These are phyloP conservation scores for Masnerella sp. DNA, from an alignment of 2,888 invertebrate genomes.

Conservation along the genomic window DNA sequence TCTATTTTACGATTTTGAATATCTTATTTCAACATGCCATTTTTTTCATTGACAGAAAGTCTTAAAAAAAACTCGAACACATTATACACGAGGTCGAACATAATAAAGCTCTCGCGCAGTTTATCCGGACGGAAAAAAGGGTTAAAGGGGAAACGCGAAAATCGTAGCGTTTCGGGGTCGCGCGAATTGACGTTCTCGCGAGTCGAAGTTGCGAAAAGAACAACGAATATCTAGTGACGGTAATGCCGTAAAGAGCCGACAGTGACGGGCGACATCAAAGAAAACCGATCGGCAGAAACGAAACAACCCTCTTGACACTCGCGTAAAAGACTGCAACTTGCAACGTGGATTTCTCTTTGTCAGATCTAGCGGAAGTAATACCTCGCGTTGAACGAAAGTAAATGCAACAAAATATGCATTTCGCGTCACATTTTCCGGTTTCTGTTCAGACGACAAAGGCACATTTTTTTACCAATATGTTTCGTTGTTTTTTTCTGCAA, in stretches of 20 bases:
- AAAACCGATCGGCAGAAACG: conserved; percentile 53
- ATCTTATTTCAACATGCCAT: no score
- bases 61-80: no score
- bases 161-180: conserved; percentile 26
- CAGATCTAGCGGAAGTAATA: conserved; percentile 52
- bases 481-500: no score
- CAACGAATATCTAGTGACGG: conserved; percentile 49
- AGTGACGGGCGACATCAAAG: conserved; percentile 54
- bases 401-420: conserved; percentile 40
- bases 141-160: no score
- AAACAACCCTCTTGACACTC: conserved; percentile 55
- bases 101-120: conserved; percentile 32
- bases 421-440: conserved; percentile 10
- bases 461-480: no score
- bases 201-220: conserved; percentile 39
- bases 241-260: conserved; percentile 46
- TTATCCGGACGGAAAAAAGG: no score
- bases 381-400: conserved; percentile 24
- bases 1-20: no score
- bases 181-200: conserved; percentile 44
- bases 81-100: no score
- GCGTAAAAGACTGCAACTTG: conserved; percentile 38
- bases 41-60: no score
- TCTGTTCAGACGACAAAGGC: no score
- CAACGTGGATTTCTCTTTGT: conserved; percentile 47